A percentile compares a stretch with the other conserved stretches of the same genome.
Evolutionary conservation across 2,888 invertebrate genomes (phyloP).

Genomic region (Scaptomyza caliginosa): DNA sequence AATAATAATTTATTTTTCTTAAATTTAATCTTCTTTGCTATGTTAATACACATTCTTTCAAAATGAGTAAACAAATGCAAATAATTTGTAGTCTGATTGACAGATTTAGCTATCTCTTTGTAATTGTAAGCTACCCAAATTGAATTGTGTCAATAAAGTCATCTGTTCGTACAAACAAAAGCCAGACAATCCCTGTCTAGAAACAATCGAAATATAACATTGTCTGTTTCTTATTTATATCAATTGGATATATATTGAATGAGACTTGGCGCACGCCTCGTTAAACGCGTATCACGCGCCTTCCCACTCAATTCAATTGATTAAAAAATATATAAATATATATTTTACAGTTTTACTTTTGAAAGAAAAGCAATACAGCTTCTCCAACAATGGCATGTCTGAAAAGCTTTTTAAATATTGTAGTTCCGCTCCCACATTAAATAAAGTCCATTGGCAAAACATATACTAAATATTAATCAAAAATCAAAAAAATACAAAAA

Average conservation of each 20-base stretch:
- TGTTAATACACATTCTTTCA: neutral
- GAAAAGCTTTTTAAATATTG: neutral
- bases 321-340: conserved; percentile 4
- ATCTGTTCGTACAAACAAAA: conserved; percentile 33
- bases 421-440: too few relatives aligned
- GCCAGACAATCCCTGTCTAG: conserved; percentile 28
- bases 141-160: conserved; percentile 31
- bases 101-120: conserved; percentile 19
- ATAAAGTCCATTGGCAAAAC: too few relatives aligned
- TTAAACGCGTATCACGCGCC: conserved; percentile 15
- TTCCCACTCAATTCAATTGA: conserved; percentile 1
- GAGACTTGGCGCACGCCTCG: conserved; percentile 33
- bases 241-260: conserved; percentile 37
- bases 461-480: too few relatives aligned
- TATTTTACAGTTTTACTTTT: conserved; percentile 3
- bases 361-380: conserved; percentile 7
- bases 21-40: neutral
- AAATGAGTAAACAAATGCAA: neutral
- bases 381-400: neutral
- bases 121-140: conserved; percentile 3
- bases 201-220: conserved; percentile 31
- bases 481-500: too few relatives aligned
- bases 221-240: conserved; percentile 31
- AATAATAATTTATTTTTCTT: neutral
- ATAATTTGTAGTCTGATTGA: conserved; percentile 12